phyloP scores from a whole-genome alignment of 2,113 vertebrate species.

The Menura novaehollandiae region DNA sequence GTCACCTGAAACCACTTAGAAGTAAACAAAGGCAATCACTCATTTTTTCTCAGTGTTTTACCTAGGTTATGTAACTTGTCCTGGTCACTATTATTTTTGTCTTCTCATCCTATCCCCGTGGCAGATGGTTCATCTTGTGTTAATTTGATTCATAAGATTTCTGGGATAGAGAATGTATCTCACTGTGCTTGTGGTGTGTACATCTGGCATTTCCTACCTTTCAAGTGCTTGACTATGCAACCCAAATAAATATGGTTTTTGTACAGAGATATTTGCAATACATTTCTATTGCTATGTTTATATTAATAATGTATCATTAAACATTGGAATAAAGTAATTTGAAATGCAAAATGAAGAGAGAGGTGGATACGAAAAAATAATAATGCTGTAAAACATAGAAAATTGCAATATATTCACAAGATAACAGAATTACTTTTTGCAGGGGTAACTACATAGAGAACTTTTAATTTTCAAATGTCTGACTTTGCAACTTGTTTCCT shows the following conservation, averaged over 20 bases:
- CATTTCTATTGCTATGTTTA: neutral
- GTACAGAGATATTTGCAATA: neutral
- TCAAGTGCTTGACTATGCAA: neutral
- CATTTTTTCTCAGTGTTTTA: neutral
- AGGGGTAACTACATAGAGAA: neutral
- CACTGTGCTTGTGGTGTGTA: neutral
- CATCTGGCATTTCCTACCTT: neutral
- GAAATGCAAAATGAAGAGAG: neutral
- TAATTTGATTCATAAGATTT: constrained; percentile 24
- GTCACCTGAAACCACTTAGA: neutral
- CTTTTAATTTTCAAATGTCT: neutral
- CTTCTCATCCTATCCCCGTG: neutral
- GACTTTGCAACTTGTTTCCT: neutral
- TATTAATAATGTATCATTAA: neutral
- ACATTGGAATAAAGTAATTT: neutral
- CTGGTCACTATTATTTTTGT: neutral
- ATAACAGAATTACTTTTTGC: neutral
- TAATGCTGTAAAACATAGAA: neutral
- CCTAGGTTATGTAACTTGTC: neutral
- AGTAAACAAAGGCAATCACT: neutral
- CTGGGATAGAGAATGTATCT: neutral
- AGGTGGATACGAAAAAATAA: neutral
- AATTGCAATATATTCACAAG: neutral
- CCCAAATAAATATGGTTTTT: neutral
- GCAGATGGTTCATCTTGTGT: neutral